phyloP scores from a whole-genome alignment of 2,888 invertebrate species.

The Mesoligia furuncula region DNA sequence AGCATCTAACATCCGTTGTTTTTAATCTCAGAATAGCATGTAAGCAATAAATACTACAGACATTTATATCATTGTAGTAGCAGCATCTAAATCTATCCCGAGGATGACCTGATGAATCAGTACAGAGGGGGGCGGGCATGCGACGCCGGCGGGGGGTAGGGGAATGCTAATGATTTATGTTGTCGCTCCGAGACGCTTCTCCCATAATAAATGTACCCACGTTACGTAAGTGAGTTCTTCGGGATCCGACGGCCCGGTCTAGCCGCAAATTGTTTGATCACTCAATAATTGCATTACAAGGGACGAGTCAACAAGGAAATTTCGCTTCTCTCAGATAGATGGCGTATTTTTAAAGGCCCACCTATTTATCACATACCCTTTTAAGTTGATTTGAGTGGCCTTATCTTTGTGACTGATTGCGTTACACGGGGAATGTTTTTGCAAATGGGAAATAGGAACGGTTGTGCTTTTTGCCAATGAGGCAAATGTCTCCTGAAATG shows the following conservation, averaged over 20 bases:
- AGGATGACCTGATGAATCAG: constrained; percentile 78
- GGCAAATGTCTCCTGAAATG: not conserved
- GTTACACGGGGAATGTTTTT: constrained; percentile 32
- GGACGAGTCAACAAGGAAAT: constrained; percentile 52
- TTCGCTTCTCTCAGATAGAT: constrained; percentile 39
- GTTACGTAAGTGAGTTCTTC: constrained; percentile 73
- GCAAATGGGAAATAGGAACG: not conserved
- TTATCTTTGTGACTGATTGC: constrained; percentile 47
- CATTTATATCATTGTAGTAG: constrained; percentile 57
- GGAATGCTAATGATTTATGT: constrained; percentile 83
- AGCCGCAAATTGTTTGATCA: constrained; percentile 66
- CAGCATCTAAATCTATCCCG: constrained; percentile 67
- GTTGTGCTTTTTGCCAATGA: constrained; percentile 18
- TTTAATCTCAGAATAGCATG: constrained; percentile 43
- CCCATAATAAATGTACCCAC: constrained; percentile 83
- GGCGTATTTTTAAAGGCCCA: constrained; percentile 50
- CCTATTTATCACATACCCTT: constrained; percentile 51
- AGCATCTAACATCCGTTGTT: constrained; percentile 31
- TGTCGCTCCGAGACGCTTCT: constrained; percentile 78
- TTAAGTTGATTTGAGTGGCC: constrained; percentile 47
- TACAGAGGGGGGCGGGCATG: constrained; percentile 61
- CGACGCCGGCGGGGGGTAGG: constrained; percentile 63
- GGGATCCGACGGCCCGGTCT: constrained; percentile 49
- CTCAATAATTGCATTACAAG: constrained; percentile 62
- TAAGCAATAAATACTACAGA: constrained; percentile 55